Evolutionary conservation across 2,113 vertebrate genomes (phyloP), one percentile per base, ranked within the genome.

Genomic region (Salvelinus alpinus): DNA sequence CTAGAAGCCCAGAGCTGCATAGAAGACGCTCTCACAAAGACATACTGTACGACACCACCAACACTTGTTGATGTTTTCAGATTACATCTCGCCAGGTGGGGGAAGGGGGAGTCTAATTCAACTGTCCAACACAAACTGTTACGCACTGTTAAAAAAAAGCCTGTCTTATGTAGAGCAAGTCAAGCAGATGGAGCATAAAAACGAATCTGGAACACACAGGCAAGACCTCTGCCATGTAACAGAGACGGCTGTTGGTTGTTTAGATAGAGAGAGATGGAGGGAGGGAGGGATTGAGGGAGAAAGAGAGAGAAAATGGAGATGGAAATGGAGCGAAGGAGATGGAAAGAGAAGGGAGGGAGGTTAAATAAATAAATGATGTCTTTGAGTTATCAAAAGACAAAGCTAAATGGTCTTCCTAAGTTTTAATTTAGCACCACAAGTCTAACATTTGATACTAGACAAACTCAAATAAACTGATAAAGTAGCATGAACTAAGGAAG

Each of bases 31-130:
- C 48, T 54, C 47, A n/a, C 48, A 70, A 31, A 31, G 29, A 38
- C 12, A 22, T 7, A 44, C 38, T 44, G 38, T 44, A 29, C 27
- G 38, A 51, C 60, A 38, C 29, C 29, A 71, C 64, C 38, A 48
- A 64, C 51, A 34, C 72, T 68, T 82, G 76, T 75, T 74, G 64
- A 78, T 48, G 18, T 71, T 75, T 31, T 13, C 48, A 67, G 51
- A 80, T 67, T 60, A 64, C 47, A 66, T 75, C 60, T 71, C 8
- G 4, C 48, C 2, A 60, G 64, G 13, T 54, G n/a, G 64, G 48
- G 24, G 25, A 12, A 62, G 60, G 54, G 13, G 51, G 62, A 13
- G 44, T 2, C 13, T 68, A 78, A 81, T 81, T 60, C 67, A 29
- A 13, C 31, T 59, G 59, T 54, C 44, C n/a, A 34, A 44, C 47